Evolutionary conservation across 2,113 vertebrate genomes (phyloP).

Genomic region (Corynorhinus townsendii): DNA sequence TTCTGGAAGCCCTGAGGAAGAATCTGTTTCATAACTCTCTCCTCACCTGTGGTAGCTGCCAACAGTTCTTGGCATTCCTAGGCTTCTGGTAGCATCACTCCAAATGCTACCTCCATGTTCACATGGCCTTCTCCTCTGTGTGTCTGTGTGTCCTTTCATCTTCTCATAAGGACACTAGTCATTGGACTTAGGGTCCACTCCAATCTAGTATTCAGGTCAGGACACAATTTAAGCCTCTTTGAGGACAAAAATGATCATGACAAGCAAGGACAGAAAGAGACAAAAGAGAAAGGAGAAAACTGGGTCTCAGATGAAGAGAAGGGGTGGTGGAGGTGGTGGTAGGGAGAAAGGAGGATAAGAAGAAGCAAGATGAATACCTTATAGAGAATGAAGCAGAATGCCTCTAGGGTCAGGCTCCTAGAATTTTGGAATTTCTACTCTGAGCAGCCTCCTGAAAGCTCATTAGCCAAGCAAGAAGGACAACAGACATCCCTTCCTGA

Average conservation of each 20-base stretch:
- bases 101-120: background rate
- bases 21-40: background rate
- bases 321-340: no score
- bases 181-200: background rate
- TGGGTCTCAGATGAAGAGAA: background rate
- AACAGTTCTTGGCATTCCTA: background rate
- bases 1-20: background rate
- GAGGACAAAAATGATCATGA: background rate
- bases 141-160: background rate
- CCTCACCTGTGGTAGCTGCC: background rate
- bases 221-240: background rate
- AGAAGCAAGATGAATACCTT: background rate
- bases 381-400: background rate
- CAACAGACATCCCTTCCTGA: conserved; percentile 89
- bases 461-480: conserved; percentile 76
- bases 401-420: background rate
- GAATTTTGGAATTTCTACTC: background rate
- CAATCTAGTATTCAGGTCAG: background rate
- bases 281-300: background rate
- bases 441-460: background rate
- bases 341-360: background rate
- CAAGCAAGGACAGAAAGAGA: background rate
- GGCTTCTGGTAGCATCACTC: background rate
- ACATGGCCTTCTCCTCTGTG: background rate
- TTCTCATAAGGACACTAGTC: background rate